Conservation (phyloP, 2,888 invertebrate species). For the Seira musarum region DNA sequence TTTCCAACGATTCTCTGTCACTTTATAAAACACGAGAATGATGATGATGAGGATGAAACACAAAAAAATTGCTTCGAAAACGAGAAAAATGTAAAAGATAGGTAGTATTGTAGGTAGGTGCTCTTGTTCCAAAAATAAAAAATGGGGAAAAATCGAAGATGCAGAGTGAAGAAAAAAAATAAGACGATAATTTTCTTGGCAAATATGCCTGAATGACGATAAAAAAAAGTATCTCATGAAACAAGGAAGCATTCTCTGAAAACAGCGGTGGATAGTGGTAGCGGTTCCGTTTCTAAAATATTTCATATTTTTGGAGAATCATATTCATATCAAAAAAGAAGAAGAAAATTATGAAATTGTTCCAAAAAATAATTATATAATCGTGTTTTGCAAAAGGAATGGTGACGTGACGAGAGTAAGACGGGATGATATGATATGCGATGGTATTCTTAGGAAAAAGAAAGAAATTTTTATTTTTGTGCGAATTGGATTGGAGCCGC, state of each 20-base stretch:
- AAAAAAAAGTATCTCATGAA: background rate
- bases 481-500: too few species aligned
- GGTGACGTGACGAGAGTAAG: background rate
- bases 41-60: constrained; percentile 23
- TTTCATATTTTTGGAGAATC: constrained; percentile 10
- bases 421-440: background rate
- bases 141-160: constrained; percentile 30
- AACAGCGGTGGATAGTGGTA: background rate
- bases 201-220: constrained; percentile 56
- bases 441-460: too few species aligned
- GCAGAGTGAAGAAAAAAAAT: background rate
- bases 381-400: background rate
- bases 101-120: constrained; percentile 45
- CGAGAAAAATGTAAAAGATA: constrained; percentile 15
- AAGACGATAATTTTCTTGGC: constrained; percentile 48
- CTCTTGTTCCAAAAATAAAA: constrained; percentile 53
- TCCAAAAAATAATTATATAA: constrained; percentile 20
- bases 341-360: constrained; percentile 20
- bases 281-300: background rate
- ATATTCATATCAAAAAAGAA: background rate
- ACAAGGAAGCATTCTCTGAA: constrained; percentile 19
- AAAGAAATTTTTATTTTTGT: too few species aligned
- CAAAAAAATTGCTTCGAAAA: constrained; percentile 21
- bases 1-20: constrained; percentile 20
- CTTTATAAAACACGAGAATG: constrained; percentile 30